Conservation (phyloP, 2,888 invertebrate species). For the Antheraea assamensis region DNA sequence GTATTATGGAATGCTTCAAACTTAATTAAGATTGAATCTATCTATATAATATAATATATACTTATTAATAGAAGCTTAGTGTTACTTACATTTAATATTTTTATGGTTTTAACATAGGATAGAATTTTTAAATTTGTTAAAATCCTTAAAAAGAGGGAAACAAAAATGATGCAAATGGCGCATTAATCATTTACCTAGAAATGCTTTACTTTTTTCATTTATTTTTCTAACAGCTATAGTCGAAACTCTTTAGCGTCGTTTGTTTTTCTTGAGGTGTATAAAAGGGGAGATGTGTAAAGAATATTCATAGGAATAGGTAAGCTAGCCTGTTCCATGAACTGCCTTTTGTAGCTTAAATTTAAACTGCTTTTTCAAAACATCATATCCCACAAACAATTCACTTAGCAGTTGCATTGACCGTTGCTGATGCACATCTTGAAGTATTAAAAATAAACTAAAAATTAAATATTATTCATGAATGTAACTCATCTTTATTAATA, state of each 20-base stretch:
- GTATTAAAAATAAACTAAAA: constrained; percentile 28
- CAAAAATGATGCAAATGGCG: constrained; percentile 18
- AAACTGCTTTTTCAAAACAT: neutral
- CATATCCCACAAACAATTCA: neutral
- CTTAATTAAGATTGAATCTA: constrained; percentile 77
- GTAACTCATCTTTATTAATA: constrained; percentile 27
- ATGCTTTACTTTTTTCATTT: neutral
- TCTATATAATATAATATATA: constrained; percentile 49
- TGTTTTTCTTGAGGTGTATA: constrained; percentile 29
- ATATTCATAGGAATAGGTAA: neutral
- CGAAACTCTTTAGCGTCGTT: constrained; percentile 21
- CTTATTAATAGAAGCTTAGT: constrained; percentile 59
- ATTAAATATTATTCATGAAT: constrained; percentile 14
- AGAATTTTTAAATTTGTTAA: constrained; percentile 33
- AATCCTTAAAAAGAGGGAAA: constrained; percentile 21
- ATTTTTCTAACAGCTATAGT: neutral
- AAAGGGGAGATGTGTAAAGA: neutral
- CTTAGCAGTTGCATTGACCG: constrained; percentile 33
- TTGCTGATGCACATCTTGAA: constrained; percentile 34
- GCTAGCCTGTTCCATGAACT: neutral
- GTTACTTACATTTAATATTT: constrained; percentile 44
- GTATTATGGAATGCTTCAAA: constrained; percentile 78
- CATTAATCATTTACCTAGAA: neutral
- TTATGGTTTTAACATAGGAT: constrained; percentile 42
- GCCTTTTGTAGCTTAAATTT: neutral